Conservation (phyloP, 2,888 invertebrate species). For the Plebejus anna region DNA sequence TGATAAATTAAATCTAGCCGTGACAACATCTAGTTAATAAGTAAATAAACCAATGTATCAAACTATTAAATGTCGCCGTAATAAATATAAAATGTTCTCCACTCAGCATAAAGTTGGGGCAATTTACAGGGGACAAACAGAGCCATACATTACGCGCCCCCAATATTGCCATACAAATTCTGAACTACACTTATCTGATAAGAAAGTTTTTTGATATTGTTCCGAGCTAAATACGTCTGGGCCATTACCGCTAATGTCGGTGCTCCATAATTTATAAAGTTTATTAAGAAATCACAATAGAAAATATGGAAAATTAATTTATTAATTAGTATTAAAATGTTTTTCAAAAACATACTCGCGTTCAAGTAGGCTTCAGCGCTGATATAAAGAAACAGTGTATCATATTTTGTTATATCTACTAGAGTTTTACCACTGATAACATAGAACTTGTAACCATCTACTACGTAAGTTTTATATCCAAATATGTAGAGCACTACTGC, state of each 20-base stretch:
- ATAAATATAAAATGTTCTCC: slow-evolving; percentile 10
- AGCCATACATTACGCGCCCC: slow-evolving; percentile 16
- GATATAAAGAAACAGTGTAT: no score
- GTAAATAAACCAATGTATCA: neutral
- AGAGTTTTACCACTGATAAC: no score
- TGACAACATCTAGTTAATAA: neutral
- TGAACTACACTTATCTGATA: slow-evolving; percentile 26
- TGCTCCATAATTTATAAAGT: neutral
- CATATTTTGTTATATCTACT: no score
- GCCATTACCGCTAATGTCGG: neutral
- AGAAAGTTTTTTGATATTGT: slow-evolving; percentile 14
- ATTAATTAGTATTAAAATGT: no score
- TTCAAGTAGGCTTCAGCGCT: no score
- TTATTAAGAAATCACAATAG: no score
- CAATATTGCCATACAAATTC: slow-evolving; percentile 11
- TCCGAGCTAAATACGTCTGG: neutral
- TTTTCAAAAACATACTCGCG: no score
- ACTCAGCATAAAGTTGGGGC: slow-evolving; percentile 9
- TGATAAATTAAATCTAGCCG: no score
- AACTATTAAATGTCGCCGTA: neutral
- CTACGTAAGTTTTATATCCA: no score
- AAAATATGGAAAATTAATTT: neutral
- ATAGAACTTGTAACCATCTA: no score
- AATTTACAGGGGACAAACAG: slow-evolving; percentile 6
- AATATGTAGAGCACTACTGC: no score